Percentiles rank a stretch among this genome's conserved stretches.
phyloP scores from a whole-genome alignment of 2,113 vertebrate species.

The Aythya baeri region DNA sequence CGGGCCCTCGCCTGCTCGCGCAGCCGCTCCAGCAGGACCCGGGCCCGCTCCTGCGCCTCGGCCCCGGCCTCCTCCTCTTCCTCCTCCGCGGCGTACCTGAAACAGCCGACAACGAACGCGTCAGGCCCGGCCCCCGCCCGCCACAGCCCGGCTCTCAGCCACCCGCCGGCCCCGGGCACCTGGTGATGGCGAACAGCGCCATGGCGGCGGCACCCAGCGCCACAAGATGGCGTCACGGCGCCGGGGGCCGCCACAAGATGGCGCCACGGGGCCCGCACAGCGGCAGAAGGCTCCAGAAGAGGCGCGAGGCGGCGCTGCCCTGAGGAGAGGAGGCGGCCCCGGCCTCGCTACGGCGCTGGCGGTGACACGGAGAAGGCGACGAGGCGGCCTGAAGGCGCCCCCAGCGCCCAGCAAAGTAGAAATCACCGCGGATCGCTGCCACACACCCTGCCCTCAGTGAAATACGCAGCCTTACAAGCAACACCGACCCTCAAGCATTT shows the following conservation, averaged over 20 bases:
- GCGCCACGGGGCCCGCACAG: background rate
- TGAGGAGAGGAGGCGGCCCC: background rate
- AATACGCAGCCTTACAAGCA: too few species aligned
- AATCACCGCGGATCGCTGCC: background rate
- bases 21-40: constrained; percentile 82
- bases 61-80: background rate
- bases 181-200: constrained; percentile 2
- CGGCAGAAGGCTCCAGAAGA: background rate
- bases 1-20: constrained; percentile 82
- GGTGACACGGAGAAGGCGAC: background rate
- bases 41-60: constrained; percentile 62
- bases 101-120: background rate
- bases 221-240: background rate
- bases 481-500: too few species aligned
- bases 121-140: background rate
- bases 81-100: constrained; percentile 81
- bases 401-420: background rate
- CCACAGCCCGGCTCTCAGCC: background rate
- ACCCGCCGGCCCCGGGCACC: rapidly evolving
- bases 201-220: constrained; percentile 12
- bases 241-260: too few species aligned
- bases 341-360: too few species aligned
- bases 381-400: background rate
- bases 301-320: background rate
- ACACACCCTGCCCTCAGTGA: background rate